phyloP scores from a whole-genome alignment of 1,140 invertebrate species.

The Mycetomoellerius zeteki region DNA sequence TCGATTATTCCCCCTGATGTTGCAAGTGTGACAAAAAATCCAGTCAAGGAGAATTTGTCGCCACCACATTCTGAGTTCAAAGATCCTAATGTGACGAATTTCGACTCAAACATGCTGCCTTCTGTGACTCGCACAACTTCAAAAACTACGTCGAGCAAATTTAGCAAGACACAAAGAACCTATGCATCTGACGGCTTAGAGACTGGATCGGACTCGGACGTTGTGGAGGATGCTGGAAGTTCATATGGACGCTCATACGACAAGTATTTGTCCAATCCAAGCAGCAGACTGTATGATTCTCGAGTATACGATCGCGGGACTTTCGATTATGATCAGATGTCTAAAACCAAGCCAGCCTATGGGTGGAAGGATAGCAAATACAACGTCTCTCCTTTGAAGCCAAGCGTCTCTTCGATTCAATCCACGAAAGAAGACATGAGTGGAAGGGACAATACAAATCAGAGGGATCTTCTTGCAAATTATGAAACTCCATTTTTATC shows the following conservation, averaged over 20 bases:
- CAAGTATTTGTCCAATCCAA: conserved; percentile 67
- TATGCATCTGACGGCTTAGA: conserved; percentile 88
- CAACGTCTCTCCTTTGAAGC: conserved; percentile 72
- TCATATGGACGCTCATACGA: conserved; percentile 50
- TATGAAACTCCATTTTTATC: conserved; percentile 90
- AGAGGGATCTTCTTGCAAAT: conserved; percentile 80
- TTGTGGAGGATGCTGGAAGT: conserved; percentile 77
- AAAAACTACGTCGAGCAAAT: conserved; percentile 77
- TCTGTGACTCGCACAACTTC: conserved; percentile 60
- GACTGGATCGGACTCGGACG: conserved; percentile 88
- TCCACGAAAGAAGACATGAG: conserved; percentile 67
- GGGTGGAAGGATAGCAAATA: conserved; percentile 76
- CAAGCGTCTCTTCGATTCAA: conserved; percentile 77
- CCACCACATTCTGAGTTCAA: conserved; percentile 74
- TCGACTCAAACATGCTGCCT: conserved; percentile 59
- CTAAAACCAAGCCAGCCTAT: conserved; percentile 67
- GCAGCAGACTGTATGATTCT: conserved; percentile 69
- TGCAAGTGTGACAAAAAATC: conserved; percentile 69
- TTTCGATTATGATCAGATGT: conserved; percentile 58
- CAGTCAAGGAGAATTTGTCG: conserved; percentile 73
- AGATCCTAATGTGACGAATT: conserved; percentile 69
- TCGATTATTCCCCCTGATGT: conserved; percentile 57
- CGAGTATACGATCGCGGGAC: conserved; percentile 65
- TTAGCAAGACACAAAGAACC: conserved; percentile 84
- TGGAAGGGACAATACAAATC: conserved; percentile 66